A percentile compares a stretch with the other conserved stretches of the same genome.
Evolutionary conservation across 2,113 vertebrate genomes (phyloP).

Genomic region (Phylloscopus trochiloides): DNA sequence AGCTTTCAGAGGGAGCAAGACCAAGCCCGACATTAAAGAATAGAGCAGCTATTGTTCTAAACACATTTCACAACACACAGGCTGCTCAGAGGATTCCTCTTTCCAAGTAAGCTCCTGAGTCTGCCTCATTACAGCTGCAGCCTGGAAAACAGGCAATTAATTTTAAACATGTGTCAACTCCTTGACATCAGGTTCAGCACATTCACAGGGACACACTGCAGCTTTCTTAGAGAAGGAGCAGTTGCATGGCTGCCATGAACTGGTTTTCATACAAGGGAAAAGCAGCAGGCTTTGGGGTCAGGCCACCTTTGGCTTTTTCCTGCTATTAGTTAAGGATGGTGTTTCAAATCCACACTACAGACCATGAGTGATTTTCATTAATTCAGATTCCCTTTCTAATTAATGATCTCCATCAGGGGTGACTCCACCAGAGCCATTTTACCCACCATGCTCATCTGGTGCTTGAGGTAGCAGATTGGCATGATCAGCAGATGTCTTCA

Average conservation of each 20-base stretch:
- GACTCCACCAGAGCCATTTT: not conserved
- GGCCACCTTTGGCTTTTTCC: not conserved
- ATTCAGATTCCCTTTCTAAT: not conserved
- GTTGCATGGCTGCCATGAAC: not conserved
- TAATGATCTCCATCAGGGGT: not conserved
- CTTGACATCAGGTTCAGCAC: constrained; percentile 16
- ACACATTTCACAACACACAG: not conserved
- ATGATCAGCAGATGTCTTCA: not conserved
- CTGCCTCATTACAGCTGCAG: constrained; percentile 40
- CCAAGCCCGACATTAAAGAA: not conserved
- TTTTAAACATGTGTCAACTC: not conserved
- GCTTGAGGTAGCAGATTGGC: not conserved
- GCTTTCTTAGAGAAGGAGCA: not conserved
- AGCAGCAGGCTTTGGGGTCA: not conserved
- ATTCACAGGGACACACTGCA: not conserved
- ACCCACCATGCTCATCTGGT: not conserved
- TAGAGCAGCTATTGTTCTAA: constrained; percentile 59
- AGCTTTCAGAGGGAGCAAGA: not conserved
- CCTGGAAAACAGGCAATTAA: constrained; percentile 50
- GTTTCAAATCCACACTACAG: not conserved
- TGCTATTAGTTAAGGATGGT: not conserved
- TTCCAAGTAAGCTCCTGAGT: not conserved
- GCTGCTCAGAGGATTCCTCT: constrained; percentile 17
- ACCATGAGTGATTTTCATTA: not conserved
- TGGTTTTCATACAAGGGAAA: not conserved